Base-by-base conservation (phyloP, 23 tunicate genomes). In the Clavelina lepadiformis region DNA sequence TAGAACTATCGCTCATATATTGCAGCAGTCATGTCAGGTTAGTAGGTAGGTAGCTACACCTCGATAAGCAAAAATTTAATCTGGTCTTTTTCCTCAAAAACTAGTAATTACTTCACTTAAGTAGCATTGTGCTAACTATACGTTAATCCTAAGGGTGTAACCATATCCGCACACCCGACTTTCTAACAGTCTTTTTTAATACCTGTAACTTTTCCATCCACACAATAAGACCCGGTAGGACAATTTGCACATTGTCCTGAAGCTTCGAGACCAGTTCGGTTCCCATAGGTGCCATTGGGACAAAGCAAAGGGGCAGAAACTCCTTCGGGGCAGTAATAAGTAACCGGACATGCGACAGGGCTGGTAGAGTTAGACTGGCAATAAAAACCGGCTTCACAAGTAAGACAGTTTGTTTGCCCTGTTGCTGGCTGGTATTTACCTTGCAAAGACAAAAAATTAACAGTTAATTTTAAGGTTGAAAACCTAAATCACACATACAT, bases 191-290 rank as follows among this genome's bases (percentile, higher is more conserved):
- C n/a, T n/a, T n/a, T n/a, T n/a, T n/a, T n/a, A 41, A 25, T 46
- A 89, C 97, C 97, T 53, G 97, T 75, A 0, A 89, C 41, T 13
- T 36, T 46, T 25, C 97, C 97, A 64, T 91, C 73, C 7, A 58
- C 54, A 59, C 98, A 91, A 59, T 91, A 91, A n/a, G 67, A 77
- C 15, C 98, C 98, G 3, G 85, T 52, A 11, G 82, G 69, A 61
- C 98, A 91, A 3, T 31, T 15, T n/a, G 54, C 35, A 56, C 98
- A 91, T 35, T 83, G 78, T 31, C 59, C 50, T 0, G 82, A 62
- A 38, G 72, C 24, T 28, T 38, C 68, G 29, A 91, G 73, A n/a
- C 73, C 68, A 2, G 67, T 53, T 31, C 53, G 19, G 59, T 77
- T 72, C 5, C 98, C 94, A 53, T 38, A 93, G 3, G 82, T 78